These are phyloP conservation scores for Drosophila paucipuncta DNA, from an alignment of 2,888 invertebrate genomes.

Conservation along the genomic window DNA sequence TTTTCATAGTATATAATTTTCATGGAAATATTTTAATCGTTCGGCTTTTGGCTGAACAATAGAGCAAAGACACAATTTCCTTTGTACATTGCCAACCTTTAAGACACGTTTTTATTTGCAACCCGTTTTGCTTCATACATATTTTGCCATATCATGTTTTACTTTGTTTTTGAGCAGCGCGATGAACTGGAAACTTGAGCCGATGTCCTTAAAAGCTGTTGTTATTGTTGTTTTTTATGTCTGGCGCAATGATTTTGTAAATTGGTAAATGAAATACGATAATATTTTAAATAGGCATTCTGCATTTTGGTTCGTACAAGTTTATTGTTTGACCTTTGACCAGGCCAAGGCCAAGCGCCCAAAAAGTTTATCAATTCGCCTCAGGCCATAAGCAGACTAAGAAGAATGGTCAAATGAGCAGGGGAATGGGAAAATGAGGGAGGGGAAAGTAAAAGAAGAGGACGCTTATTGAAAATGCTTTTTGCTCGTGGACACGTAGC, in stretches of 20 bases:
- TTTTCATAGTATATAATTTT: neutral
- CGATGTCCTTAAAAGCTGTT: neutral
- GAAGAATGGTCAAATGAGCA: constrained; percentile 9
- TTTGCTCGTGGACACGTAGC: constrained; percentile 70
- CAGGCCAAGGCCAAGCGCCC: constrained; percentile 65
- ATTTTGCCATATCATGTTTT: constrained; percentile 2
- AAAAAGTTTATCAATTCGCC: constrained; percentile 76
- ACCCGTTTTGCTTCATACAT: too few species aligned
- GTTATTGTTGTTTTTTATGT: constrained; percentile 15
- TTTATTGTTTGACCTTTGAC: constrained; percentile 47
- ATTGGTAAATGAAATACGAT: constrained; percentile 46
- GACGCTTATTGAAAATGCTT: constrained; percentile 76
- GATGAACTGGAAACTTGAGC: constrained; percentile 40
- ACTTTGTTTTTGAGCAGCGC: constrained; percentile 9
- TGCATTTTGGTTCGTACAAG: neutral
- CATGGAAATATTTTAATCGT: neutral
- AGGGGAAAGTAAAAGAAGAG: neutral
- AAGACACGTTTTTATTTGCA: neutral
- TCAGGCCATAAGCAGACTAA: constrained; percentile 13
- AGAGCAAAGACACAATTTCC: neutral
- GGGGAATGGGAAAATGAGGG: neutral
- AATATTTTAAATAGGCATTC: constrained; percentile 47
- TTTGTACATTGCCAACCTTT: neutral
- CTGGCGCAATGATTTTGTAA: constrained; percentile 32
- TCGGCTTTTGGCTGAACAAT: neutral